phyloP scores from a whole-genome alignment of 2,888 invertebrate genomes.

The Tyria jacobaeae region DNA sequence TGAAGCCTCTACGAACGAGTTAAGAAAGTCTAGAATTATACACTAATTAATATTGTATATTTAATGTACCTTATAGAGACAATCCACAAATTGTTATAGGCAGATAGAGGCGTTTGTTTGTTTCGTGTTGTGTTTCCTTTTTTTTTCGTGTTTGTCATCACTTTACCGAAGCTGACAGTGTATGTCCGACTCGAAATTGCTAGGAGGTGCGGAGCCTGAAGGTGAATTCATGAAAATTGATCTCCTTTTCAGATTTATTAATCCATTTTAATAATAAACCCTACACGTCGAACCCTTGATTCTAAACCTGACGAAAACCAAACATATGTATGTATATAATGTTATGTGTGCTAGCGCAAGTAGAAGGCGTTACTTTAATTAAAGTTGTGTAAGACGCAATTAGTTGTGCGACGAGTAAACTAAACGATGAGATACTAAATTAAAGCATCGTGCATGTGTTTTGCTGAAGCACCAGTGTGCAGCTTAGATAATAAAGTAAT shows the following conservation, averaged over 20 bases:
- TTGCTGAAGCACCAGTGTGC: neutral
- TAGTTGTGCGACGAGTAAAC: constrained; percentile 26
- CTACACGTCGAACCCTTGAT: neutral
- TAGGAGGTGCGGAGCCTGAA: no score
- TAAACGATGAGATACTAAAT: constrained; percentile 31
- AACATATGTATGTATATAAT: neutral
- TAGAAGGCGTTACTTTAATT: constrained; percentile 58
- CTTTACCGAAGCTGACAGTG: no score
- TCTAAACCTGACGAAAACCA: neutral
- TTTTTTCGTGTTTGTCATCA: no score
- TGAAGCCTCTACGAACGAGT: no score
- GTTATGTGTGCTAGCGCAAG: constrained; percentile 16
- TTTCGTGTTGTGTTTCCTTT: no score
- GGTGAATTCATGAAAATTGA: neutral
- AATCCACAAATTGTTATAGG: no score
- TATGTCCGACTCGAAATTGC: no score
- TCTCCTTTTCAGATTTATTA: no score
- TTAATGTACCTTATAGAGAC: no score
- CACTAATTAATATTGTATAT: no score
- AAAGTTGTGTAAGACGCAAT: constrained; percentile 51
- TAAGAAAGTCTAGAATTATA: no score
- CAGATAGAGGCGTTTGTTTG: no score
- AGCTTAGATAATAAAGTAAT: neutral
- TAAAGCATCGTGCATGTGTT: constrained; percentile 25
- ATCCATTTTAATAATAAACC: neutral